These are phyloP conservation scores for Orbicella faveolata DNA, from an alignment of 64 coral and sea anemone species.

Conservation along the genomic window DNA sequence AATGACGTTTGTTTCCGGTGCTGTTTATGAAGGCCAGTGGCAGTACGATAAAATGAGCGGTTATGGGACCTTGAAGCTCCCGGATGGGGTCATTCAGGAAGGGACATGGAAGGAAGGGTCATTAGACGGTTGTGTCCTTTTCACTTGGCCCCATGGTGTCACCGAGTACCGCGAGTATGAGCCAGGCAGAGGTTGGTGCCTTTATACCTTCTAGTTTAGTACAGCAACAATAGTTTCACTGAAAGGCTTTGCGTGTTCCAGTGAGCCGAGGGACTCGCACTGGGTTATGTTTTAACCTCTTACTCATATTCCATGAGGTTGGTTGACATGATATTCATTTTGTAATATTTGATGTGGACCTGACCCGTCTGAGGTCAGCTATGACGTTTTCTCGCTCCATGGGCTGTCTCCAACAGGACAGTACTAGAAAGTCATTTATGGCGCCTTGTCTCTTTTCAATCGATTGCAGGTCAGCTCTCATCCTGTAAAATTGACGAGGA, in stretches of 20 bases:
- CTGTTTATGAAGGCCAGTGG: constrained; percentile 78
- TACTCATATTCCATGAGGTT: too few species aligned
- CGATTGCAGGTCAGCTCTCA: neutral
- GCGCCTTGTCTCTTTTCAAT: neutral
- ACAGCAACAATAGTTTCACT: neutral
- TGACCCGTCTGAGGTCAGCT: too few species aligned
- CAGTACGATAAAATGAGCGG: constrained; percentile 76
- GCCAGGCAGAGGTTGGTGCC: constrained; percentile 27
- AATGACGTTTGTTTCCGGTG: constrained; percentile 61
- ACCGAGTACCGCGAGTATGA: constrained; percentile 62
- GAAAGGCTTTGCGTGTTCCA: too few species aligned
- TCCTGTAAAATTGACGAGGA: neutral
- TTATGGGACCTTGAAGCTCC: constrained; percentile 57
- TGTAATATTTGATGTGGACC: too few species aligned
- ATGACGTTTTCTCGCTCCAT: too few species aligned
- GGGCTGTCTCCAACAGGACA: too few species aligned
- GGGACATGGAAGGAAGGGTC: constrained; percentile 63
- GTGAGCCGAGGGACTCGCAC: too few species aligned
- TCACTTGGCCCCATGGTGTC: constrained; percentile 71
- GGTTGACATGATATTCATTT: neutral
- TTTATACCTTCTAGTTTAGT: neutral
- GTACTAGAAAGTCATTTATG: neutral
- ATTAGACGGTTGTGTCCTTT: constrained; percentile 54
- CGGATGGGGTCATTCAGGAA: constrained; percentile 57
- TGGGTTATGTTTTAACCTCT: too few species aligned